Conservation (phyloP, 2,113 vertebrate genomes). For the Cavia porcellus region DNA sequence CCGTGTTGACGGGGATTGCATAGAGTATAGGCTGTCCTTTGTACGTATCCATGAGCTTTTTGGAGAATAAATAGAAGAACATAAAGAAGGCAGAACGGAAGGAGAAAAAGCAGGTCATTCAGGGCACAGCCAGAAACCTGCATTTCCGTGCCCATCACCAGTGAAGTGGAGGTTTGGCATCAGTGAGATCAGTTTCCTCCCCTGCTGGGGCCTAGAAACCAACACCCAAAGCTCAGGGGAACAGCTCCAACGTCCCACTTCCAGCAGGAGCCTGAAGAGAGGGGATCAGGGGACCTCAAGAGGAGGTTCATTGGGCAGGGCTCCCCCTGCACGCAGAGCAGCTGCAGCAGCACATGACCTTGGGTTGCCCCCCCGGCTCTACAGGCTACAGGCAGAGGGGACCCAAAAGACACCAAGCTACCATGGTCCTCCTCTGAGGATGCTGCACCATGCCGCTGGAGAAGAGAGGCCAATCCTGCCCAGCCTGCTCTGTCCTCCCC, state of each 20-base stretch:
- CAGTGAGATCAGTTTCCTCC: not conserved
- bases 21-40: not conserved
- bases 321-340: not conserved
- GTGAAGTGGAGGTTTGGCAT: fast-evolving
- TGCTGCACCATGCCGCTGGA: not conserved
- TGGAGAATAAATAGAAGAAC: not conserved
- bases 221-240: not conserved
- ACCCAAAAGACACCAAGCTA: not conserved
- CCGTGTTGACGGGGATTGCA: not conserved
- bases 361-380: not conserved
- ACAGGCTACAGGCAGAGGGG: not conserved
- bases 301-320: not conserved
- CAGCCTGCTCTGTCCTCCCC: fast-evolving
- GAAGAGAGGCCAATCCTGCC: not conserved
- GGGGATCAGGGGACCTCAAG: not conserved
- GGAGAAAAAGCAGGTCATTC: not conserved
- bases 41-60: not conserved
- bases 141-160: fast-evolving
- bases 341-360: fast-evolving
- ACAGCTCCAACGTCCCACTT: not conserved
- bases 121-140: not conserved
- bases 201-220: not conserved
- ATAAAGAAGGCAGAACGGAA: not conserved
- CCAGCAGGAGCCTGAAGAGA: too few relatives aligned
- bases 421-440: not conserved